These are phyloP conservation scores for Leucopternis melanops DNA, from an alignment of 2,113 vertebrate genomes.

Conservation along the genomic window DNA sequence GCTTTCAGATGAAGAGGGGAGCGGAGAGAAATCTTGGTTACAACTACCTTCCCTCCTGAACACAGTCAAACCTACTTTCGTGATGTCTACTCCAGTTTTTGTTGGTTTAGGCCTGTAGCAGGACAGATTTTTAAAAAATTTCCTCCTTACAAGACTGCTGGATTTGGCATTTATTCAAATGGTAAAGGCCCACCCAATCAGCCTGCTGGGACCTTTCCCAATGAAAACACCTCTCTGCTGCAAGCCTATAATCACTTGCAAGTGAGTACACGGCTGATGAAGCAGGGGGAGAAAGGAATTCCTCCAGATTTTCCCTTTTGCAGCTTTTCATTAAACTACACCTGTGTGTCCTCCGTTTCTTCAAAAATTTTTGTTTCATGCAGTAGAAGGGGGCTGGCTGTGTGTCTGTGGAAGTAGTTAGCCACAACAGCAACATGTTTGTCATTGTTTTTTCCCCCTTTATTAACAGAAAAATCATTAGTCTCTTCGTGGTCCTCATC, in stretches of 20 bases:
- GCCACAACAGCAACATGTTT: background rate
- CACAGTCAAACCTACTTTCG: background rate
- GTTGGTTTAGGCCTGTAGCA: constrained; percentile 22
- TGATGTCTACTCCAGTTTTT: background rate
- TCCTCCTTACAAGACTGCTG: constrained; percentile 35
- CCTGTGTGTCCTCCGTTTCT: background rate
- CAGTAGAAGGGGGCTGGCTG: background rate
- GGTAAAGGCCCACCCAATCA: constrained; percentile 52
- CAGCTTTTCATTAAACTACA: background rate
- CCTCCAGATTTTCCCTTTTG: background rate
- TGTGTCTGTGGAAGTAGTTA: background rate
- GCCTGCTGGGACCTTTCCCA: constrained; percentile 56
- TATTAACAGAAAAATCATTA: background rate
- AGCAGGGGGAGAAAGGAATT: constrained; percentile 16
- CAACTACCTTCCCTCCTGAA: background rate
- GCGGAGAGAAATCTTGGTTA: background rate
- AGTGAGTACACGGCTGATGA: constrained; percentile 17
- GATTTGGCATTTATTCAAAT: constrained; percentile 44
- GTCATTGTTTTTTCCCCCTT: background rate
- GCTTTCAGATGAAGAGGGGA: background rate
- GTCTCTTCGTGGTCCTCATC: background rate
- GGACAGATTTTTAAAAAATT: background rate
- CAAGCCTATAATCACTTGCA: constrained; percentile 40
- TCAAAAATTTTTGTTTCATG: background rate
- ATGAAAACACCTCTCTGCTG: constrained; percentile 52